Percentiles rank a stretch among this genome's conserved stretches.
Evolutionary conservation across 2,888 invertebrate species (phyloP).

Genomic region (Lamellibrachia satsuma): DNA sequence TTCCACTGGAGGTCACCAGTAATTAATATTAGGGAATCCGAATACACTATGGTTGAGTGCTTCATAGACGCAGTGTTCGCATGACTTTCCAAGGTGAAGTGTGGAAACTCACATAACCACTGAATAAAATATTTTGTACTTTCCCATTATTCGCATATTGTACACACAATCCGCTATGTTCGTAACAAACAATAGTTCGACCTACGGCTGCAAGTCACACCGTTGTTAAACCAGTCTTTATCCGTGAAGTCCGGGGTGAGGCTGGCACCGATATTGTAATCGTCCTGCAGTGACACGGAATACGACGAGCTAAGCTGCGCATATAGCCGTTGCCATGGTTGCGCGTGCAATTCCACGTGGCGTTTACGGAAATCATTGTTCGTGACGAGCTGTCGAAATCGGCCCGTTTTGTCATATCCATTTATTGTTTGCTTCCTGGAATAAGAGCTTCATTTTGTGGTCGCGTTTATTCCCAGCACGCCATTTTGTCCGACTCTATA

Average conservation of each 20-base stretch:
- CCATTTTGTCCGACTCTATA: background rate
- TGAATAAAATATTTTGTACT: no score
- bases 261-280: background rate
- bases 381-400: constrained; percentile 12
- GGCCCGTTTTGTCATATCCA: background rate
- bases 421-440: background rate
- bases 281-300: background rate
- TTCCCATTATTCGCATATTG: no score
- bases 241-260: background rate
- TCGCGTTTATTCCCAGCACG: background rate
- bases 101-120: no score
- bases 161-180: no score
- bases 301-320: background rate
- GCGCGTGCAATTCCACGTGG: background rate
- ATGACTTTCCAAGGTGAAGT: no score
- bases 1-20: no score
- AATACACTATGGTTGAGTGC: no score
- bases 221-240: background rate
- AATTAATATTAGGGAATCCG: no score
- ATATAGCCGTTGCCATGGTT: constrained; percentile 3
- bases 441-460: background rate
- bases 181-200: no score
- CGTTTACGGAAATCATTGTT: background rate
- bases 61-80: no score
- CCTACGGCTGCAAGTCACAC: no score